Base-by-base conservation (phyloP, 2,113 vertebrate genomes). In the Scomber japonicus region DNA sequence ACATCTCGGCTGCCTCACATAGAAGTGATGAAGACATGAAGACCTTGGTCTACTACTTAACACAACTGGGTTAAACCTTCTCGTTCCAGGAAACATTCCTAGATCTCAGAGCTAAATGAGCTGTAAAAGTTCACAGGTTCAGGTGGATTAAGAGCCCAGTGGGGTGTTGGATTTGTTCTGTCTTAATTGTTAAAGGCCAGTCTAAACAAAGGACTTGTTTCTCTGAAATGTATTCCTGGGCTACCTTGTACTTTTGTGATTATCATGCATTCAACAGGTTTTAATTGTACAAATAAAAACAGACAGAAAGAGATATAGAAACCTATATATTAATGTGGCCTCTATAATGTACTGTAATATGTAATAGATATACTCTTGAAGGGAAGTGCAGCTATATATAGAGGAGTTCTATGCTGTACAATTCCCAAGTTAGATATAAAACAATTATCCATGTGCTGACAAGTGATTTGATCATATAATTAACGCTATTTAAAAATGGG, bases 61-160 rank as follows among this genome's bases (percentile, higher is more conserved):
- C 69, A 83, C 89, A 90, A 81, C 84, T 89, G 71, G 72, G 76
- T 78, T 74, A 57, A 44, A 76, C 45, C 48, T n/a, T 14, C 21
- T 75, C 10, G 2, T 88, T 89, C 81, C 77, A 74, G 71, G 88
- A 87, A 48, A 71, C 73, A 7, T 77, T 77, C 65, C 64, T 75
- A 64, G 85, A 66, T 63, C 3, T 0, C 62, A 35, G 13, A 50
- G 2, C 49, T 44, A 74, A 74, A 53, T 40, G 27, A 70, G 30
- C 30, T 7, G 30, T 3, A 49, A 57, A 62, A 70, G 48, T 61
- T 82, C 65, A 62, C 24, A 71, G 59, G 77, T 35, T 73, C n/a
- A 44, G 17, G 16, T 62, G 76, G 49, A 72, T 87, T 80, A 76
- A 70, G 16, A 19, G 27, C 40, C 59, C 53, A 24, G 21, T 56